phyloP scores from a whole-genome alignment of 2,888 invertebrate species.

The Perizoma affinitatum region DNA sequence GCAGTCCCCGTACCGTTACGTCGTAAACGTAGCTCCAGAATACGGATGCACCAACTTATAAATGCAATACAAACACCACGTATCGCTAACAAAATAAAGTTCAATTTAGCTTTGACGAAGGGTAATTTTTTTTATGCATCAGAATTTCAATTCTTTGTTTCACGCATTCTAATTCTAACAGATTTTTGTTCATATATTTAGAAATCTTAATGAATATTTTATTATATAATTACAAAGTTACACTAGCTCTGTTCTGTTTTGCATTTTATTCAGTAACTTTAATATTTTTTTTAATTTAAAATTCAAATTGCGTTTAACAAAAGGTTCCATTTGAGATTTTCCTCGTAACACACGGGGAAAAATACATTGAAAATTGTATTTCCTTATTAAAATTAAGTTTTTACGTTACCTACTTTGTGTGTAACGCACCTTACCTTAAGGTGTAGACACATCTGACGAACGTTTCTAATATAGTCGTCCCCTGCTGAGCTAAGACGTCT shows the following conservation, averaged over 20 bases:
- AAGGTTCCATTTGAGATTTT: neutral
- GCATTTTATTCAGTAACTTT: constrained; percentile 32
- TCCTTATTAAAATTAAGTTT: neutral
- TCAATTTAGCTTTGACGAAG: constrained; percentile 21
- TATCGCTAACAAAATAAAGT: constrained; percentile 40
- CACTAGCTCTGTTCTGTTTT: constrained; percentile 39
- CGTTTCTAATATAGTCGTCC: constrained; percentile 81
- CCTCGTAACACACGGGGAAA: too few relatives aligned
- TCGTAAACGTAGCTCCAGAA: constrained; percentile 67
- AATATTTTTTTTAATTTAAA: constrained; percentile 27
- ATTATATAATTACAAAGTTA: constrained; percentile 50
- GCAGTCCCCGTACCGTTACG: constrained; percentile 71
- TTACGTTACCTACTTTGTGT: neutral
- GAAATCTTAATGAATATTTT: constrained; percentile 54
- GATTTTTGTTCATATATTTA: constrained; percentile 59
- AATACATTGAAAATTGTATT: too few relatives aligned
- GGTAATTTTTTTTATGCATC: constrained; percentile 30
- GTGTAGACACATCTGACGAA: constrained; percentile 60
- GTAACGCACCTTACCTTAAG: constrained; percentile 2
- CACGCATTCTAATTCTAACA: constrained; percentile 65
- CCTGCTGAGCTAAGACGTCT: constrained; percentile 72
- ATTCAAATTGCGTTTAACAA: constrained; percentile 11
- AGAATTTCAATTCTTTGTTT: constrained; percentile 53
- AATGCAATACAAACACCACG: constrained; percentile 27
- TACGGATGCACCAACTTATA: constrained; percentile 44